Base-by-base conservation (phyloP, 2,797 vertebrate species). In the Myripristis jacobus region DNA sequence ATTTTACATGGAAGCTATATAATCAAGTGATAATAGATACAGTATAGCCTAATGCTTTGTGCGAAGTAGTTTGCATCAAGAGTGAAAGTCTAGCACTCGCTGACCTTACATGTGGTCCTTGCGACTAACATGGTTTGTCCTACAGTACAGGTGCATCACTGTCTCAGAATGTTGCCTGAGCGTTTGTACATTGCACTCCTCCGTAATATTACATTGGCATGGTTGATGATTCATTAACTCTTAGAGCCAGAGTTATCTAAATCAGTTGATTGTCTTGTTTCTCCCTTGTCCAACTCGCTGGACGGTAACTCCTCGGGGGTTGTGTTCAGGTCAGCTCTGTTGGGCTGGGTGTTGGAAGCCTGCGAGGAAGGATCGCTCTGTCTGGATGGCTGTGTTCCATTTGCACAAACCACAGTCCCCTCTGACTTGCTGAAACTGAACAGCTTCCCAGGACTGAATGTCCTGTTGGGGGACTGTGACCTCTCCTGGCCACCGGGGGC, bases 391-490 rank as follows among this genome's bases (percentile, higher is more conserved):
- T 87, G 91, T 44, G 86, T 56, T 90, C 92, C 88, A 11, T 92
- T 89, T 34, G 89, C 81, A 48, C 85, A 93, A 73, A 91, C 90
- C 70, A 92, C 86, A 0, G 79, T 92, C 55, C 94, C 88, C 75
- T 94, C 93, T 0, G 94, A 91, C 77, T 94, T 94, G 69, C 93
- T 94, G 3, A 96, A 97, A 46, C 96, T 95, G 82, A 97, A 97
- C 48, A 96, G 94, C 86, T 96, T 98, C 76, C 95, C 88, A 0
- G 96, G 95, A 24, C 96, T 96, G 92, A 97, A 96, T 56, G 96
- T 94, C 86, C 96, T 96, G 88, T 94, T 96, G n/a, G 96, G 96
- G 0, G 97, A 98, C 82, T 96, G 96, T 46, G 94, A 93, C 83
- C 94, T 95, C 82, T 97, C 96, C 0, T 94, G 93, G 69, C 75